phyloP scores from a whole-genome alignment of 2,113 vertebrate genomes.

The Stigmatopora argus region DNA sequence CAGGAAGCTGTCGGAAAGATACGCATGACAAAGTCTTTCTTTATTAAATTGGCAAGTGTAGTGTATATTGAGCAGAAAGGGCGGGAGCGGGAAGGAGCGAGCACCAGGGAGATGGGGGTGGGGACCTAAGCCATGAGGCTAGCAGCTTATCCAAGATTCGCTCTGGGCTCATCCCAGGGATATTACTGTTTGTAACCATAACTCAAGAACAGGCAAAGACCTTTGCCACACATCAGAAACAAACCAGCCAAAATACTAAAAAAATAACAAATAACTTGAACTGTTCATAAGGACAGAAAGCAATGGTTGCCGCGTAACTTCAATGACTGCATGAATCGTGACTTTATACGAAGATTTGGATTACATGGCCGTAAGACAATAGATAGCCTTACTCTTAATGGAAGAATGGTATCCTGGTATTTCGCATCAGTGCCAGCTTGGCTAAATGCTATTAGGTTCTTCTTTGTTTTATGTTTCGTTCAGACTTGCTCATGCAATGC shows the following conservation, averaged over 20 bases:
- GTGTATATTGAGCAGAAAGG: constrained; percentile 34
- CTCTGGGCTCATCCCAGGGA: constrained; percentile 62
- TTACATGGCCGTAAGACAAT: not conserved
- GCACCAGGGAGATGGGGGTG: constrained; percentile 54
- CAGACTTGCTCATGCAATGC: too few species aligned
- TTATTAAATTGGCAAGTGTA: constrained; percentile 70
- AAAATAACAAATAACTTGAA: not conserved
- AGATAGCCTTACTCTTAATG: not conserved
- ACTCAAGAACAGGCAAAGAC: constrained; percentile 39
- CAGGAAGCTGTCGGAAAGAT: constrained; percentile 73
- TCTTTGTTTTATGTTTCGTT: too few species aligned
- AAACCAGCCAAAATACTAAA: constrained; percentile 10
- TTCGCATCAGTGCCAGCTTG: too few species aligned
- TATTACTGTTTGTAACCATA: constrained; percentile 62
- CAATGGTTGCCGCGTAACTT: not conserved
- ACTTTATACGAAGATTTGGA: too few species aligned
- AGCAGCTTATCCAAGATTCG: constrained; percentile 63
- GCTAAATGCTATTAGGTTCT: too few species aligned
- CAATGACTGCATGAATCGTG: too few species aligned
- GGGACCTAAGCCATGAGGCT: constrained; percentile 61
- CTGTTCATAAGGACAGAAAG: not conserved
- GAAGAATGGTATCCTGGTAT: not conserved
- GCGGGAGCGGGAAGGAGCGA: constrained; percentile 23
- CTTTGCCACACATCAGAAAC: constrained; percentile 11
- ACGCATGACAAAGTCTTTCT: constrained; percentile 66